These are phyloP conservation scores for Drosophila heteroneura DNA, from an alignment of 2,888 invertebrate species.

Conservation along the genomic window DNA sequence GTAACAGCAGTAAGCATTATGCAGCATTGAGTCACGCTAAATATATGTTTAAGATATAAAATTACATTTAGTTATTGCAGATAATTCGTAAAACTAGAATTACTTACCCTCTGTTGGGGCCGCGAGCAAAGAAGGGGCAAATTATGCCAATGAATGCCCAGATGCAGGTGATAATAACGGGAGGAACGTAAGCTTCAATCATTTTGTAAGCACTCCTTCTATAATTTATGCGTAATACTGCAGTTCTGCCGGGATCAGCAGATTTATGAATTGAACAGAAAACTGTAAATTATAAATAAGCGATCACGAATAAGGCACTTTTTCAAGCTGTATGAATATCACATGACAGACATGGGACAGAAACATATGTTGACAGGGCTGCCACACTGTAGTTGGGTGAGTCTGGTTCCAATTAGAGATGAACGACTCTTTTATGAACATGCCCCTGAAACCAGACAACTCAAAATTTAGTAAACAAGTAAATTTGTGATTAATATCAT, in stretches of 20 bases:
- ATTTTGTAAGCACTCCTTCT: slow-evolving; percentile 62
- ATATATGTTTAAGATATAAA: slow-evolving; percentile 6
- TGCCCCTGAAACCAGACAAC: not conserved
- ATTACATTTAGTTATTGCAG: not conserved
- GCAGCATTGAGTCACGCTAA: slow-evolving; percentile 83
- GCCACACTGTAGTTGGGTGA: slow-evolving; percentile 6
- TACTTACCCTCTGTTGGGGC: slow-evolving; percentile 83
- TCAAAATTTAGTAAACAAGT: not conserved
- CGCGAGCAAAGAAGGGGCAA: slow-evolving; percentile 83
- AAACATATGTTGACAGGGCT: slow-evolving; percentile 48
- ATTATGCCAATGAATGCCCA: slow-evolving; percentile 83
- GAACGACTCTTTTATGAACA: not conserved
- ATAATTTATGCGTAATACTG: slow-evolving; percentile 53
- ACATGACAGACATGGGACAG: slow-evolving; percentile 76
- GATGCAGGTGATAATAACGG: slow-evolving; percentile 79
- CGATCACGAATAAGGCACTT: slow-evolving; percentile 69
- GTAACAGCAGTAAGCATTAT: slow-evolving; percentile 84
- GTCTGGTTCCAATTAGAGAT: slow-evolving; percentile 11
- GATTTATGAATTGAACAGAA: slow-evolving; percentile 29
- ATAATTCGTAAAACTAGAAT: slow-evolving; percentile 3
- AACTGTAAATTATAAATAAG: slow-evolving; percentile 38
- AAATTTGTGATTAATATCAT: not conserved
- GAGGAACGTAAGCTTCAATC: slow-evolving; percentile 81
- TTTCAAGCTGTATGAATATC: slow-evolving; percentile 65
- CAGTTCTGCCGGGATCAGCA: slow-evolving; percentile 46